Conservation (phyloP, 2,888 invertebrate species). For the Formica aserva region DNA sequence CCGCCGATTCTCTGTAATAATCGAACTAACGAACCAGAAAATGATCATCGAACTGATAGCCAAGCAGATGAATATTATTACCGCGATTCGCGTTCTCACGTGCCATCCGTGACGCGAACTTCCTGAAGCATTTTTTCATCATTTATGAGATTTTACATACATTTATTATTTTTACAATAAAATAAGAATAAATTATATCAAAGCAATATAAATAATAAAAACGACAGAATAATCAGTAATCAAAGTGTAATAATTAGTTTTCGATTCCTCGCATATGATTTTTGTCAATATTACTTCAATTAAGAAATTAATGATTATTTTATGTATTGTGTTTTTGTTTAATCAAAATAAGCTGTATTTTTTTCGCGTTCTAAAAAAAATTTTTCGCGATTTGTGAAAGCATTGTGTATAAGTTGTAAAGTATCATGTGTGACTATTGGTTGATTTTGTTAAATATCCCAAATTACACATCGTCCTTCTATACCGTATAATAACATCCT, state of each 20-base stretch:
- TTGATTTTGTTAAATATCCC: not conserved
- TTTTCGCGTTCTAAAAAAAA: not conserved
- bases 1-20: constrained; percentile 64
- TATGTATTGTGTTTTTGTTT: not conserved
- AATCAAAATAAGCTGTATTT: not conserved
- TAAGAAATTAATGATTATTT: not conserved
- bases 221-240: not conserved
- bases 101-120: constrained; percentile 75
- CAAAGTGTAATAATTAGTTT: not conserved
- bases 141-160: not conserved
- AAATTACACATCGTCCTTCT: not conserved
- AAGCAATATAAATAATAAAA: not conserved
- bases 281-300: not conserved
- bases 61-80: constrained; percentile 70
- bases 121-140: constrained; percentile 62
- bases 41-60: constrained; percentile 70
- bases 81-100: constrained; percentile 68
- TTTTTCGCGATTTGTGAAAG: not conserved
- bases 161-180: not conserved
- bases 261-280: not conserved
- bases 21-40: constrained; percentile 78
- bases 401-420: not conserved
- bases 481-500: not conserved
- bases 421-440: not conserved
- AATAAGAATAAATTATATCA: not conserved